Evolutionary conservation across 2,888 invertebrate species (phyloP).

Genomic region (Eristalinus sepulchralis): DNA sequence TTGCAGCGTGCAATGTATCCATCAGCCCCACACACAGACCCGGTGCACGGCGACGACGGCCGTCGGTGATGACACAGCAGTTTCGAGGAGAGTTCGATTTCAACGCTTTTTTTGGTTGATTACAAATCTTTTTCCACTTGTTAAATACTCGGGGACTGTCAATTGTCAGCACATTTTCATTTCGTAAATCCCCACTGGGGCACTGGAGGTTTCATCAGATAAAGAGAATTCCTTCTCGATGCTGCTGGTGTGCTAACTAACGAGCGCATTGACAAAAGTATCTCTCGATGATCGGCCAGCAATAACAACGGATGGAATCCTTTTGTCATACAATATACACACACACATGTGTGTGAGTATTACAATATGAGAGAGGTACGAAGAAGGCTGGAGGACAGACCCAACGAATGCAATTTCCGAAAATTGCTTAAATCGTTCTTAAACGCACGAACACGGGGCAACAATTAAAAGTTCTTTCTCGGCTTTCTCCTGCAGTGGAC

Average conservation of each 20-base stretch:
- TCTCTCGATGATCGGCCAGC: constrained; percentile 36
- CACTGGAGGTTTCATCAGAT: constrained; percentile 51
- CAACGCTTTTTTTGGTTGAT: constrained; percentile 38
- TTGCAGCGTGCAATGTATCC: constrained; percentile 10
- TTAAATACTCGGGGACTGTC: constrained; percentile 63
- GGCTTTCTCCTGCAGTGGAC: neutral
- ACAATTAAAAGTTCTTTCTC: neutral
- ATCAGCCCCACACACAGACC: constrained; percentile 1
- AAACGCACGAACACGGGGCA: neutral
- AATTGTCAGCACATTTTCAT: constrained; percentile 64
- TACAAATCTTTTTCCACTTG: constrained; percentile 66
- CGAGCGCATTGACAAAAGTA: constrained; percentile 59
- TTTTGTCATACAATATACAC: constrained; percentile 22
- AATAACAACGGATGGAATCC: constrained; percentile 3
- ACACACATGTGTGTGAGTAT: neutral
- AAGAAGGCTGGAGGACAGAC: neutral
- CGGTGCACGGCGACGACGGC: neutral
- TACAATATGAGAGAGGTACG: neutral
- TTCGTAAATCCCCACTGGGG: constrained; percentile 45
- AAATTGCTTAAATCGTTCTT: neutral
- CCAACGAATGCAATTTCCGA: neutral
- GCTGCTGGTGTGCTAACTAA: constrained; percentile 37
- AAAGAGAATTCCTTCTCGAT: constrained; percentile 27
- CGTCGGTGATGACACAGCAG: constrained; percentile 22
- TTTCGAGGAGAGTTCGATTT: constrained; percentile 27